Evolutionary conservation across 2,113 vertebrate genomes (phyloP).

Genomic region (Misgurnus mizolepis): DNA sequence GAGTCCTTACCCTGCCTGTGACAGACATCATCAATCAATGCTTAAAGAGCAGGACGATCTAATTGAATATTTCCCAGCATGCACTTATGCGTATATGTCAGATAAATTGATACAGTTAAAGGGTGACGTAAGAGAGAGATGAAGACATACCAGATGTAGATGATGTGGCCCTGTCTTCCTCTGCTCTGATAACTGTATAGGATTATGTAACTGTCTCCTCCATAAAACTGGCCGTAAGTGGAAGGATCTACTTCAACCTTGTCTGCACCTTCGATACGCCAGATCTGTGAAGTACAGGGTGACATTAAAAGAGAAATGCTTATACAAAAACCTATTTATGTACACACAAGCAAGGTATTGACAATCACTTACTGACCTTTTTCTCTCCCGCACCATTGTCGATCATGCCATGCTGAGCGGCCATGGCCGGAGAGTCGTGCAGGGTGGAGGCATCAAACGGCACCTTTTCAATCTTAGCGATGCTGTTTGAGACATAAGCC

Average conservation of each 20-base stretch:
- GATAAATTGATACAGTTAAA: background rate
- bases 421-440: slow-evolving; percentile 90
- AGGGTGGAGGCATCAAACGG: slow-evolving; percentile 86
- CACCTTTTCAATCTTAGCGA: slow-evolving; percentile 91
- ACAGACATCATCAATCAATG: slow-evolving; percentile 11
- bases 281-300: slow-evolving; percentile 79
- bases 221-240: slow-evolving; percentile 89
- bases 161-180: slow-evolving; percentile 88
- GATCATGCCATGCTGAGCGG: slow-evolving; percentile 96
- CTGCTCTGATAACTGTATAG: slow-evolving; percentile 85
- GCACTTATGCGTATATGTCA: background rate
- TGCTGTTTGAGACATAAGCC: slow-evolving; percentile 85
- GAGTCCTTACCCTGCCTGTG: slow-evolving; percentile 90
- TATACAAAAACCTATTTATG: background rate
- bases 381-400: slow-evolving; percentile 89
- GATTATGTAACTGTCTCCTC: slow-evolving; percentile 97
- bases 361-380: slow-evolving; percentile 67
- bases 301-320: background rate
- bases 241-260: slow-evolving; percentile 83
- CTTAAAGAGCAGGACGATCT: background rate
- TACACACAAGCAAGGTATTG: no score
- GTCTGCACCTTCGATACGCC: slow-evolving; percentile 88
- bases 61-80: background rate
- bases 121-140: background rate
- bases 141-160: slow-evolving; percentile 91